Evolutionary conservation across 2,113 vertebrate species (phyloP).

Genomic region (Ameiurus melas): DNA sequence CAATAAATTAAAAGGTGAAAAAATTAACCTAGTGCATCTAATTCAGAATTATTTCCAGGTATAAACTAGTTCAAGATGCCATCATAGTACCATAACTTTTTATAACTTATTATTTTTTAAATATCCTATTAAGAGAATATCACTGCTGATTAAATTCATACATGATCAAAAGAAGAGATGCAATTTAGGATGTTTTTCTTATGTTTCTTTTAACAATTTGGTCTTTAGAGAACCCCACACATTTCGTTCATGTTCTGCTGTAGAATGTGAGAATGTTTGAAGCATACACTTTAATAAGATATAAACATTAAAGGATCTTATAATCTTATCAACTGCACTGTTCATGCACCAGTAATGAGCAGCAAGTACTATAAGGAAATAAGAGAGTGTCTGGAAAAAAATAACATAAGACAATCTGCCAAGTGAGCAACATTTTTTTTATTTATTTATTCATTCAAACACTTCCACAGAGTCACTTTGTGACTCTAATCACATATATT

Average conservation of each 20-base stretch:
- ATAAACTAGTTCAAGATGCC: no score
- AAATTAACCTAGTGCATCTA: neutral
- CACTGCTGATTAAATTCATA: no score
- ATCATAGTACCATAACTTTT: neutral
- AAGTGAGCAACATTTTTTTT: neutral
- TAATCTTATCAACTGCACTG: neutral
- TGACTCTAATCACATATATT: neutral
- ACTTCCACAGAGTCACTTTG: no score
- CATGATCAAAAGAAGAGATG: no score
- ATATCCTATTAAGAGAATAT: no score
- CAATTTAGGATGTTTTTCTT: no score
- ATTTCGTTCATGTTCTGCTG: neutral
- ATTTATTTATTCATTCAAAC: neutral
- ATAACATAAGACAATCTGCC: neutral
- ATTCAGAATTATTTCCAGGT: no score
- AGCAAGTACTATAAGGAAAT: neutral
- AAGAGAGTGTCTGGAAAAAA: neutral
- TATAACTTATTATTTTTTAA: no score
- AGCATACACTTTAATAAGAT: neutral
- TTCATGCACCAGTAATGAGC: neutral
- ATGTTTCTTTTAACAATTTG: neutral
- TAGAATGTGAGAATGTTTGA: neutral
- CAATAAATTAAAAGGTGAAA: neutral
- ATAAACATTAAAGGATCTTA: no score
- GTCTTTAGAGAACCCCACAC: neutral